Base-by-base conservation (phyloP, 92 coral and sea anemone species). In the Ricordea florida region DNA sequence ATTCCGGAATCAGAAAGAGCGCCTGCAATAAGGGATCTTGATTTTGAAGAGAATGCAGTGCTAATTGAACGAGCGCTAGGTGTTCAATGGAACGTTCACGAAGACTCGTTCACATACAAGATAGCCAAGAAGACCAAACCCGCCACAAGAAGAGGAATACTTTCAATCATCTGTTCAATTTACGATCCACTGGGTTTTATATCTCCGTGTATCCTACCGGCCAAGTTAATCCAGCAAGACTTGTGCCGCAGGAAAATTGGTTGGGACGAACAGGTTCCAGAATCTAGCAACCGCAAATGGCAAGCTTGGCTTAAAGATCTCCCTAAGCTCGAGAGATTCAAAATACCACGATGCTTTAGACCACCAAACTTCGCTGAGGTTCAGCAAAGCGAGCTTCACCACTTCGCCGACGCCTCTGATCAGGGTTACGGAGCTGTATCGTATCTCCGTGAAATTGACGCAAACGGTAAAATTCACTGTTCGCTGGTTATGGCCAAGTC, bases 401-500 rank as follows among this genome's bases (percentile, higher is more conserved):
- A 58, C 31, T 73, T 73, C 30, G 29, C 63, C 3, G 78, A 70
- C 25, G 65, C 78, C 2, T 70, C 78, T 23, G 40, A 38, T 8
- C 47, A 25, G 33, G 78, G 63, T 5, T 52, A 70, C 22, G 78
- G 66, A 32, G 78, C 78, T 20, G 78, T 70, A 8, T 48, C 63
- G 3, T 49, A 69, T 30, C 76, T 69, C 0, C 57, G 76, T 6
- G n/a, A 42, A 10, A 37, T 20, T 10, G 44, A 69, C 17, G 32
- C 6, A 5, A 25, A 28, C 10, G 45, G 66, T 13, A 16, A 9
- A 8, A 46, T 78, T 20, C 55, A 66, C 18, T 65, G 76, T 37
- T 26, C 64, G 5, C 65, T 78, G 2, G 27, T 78, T 9, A 78
- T 68, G 69, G 85, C 71, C 15, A 78, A 78, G 38, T 78, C 85